These are phyloP conservation scores for Phalloptychus januarius DNA, from an alignment of 2,797 vertebrate genomes.

Conservation along the genomic window DNA sequence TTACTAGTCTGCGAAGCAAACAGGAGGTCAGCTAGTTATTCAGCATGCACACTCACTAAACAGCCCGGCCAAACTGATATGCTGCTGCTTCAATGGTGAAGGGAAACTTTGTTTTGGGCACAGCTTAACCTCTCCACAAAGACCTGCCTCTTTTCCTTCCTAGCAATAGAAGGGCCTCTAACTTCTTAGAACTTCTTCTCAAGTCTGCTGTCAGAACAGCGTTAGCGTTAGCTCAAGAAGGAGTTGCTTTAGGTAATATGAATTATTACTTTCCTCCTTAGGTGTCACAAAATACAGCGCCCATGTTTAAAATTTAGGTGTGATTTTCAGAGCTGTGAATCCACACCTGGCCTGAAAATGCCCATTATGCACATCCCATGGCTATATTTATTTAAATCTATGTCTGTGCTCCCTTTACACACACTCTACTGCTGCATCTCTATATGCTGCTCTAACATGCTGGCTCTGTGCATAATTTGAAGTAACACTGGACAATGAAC, in stretches of 20 bases:
- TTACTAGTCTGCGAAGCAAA: conserved; percentile 15
- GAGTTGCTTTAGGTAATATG: conserved; percentile 5
- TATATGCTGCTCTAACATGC: conserved; percentile 11
- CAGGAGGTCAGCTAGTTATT: conserved; percentile 14
- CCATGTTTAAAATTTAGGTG: conserved; percentile 22
- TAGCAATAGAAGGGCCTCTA: neutral
- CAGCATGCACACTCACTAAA: neutral
- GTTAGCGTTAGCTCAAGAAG: neutral
- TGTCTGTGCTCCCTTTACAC: conserved; percentile 19
- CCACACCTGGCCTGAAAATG: conserved; percentile 57
- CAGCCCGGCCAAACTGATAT: neutral
- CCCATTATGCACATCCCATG: conserved; percentile 36
- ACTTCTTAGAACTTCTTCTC: conserved; percentile 11
- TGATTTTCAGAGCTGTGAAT: conserved; percentile 19
- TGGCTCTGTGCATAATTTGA: conserved; percentile 12
- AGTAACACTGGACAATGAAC: neutral
- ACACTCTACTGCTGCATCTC: conserved; percentile 26
- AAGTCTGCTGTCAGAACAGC: conserved; percentile 1
- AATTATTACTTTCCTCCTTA: conserved; percentile 5
- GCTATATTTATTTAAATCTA: conserved; percentile 52
- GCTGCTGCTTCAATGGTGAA: conserved; percentile 19
- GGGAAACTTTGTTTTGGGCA: conserved; percentile 22
- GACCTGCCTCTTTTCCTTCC: neutral
- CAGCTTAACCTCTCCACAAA: conserved; percentile 18
- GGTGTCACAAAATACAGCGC: neutral